phyloP scores from a whole-genome alignment of 2,113 vertebrate species.

The Myanophis thanlyinensis region DNA sequence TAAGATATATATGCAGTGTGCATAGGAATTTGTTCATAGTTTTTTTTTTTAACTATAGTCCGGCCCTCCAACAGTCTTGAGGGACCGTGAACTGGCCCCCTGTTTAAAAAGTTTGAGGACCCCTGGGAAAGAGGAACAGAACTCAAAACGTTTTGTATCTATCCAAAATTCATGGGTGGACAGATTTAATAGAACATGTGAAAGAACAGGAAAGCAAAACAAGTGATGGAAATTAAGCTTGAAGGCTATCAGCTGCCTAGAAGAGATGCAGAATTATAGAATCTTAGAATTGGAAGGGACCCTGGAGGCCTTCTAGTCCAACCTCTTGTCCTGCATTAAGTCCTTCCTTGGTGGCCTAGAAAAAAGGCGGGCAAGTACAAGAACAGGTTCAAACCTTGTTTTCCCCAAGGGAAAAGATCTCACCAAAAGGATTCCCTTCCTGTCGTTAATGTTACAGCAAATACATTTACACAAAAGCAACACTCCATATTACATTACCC shows the following conservation, averaged over 20 bases:
- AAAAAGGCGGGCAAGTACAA: neutral
- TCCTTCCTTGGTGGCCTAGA: neutral
- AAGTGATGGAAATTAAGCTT: neutral
- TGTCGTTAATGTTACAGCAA: neutral
- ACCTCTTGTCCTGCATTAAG: neutral
- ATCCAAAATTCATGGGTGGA: neutral
- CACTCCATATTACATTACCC: neutral
- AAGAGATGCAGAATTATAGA: neutral
- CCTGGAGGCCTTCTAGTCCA: neutral
- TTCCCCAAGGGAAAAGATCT: neutral
- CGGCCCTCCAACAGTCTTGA: too few species aligned
- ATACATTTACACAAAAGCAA: neutral
- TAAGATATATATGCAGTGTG: too few species aligned
- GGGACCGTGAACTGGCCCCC: too few species aligned
- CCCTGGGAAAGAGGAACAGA: too few species aligned
- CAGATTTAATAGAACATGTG: neutral
- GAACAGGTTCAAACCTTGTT: neutral
- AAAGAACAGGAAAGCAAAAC: neutral
- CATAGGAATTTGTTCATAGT: too few species aligned
- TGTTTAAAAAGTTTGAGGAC: too few species aligned
- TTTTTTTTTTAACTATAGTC: too few species aligned
- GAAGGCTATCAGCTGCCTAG: neutral
- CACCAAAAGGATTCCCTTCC: neutral
- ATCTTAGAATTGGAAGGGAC: neutral
- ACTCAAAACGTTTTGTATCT: neutral